These are phyloP conservation scores for Myiotriccus ornatus DNA, from an alignment of 2,797 vertebrate genomes.

Conservation along the genomic window DNA sequence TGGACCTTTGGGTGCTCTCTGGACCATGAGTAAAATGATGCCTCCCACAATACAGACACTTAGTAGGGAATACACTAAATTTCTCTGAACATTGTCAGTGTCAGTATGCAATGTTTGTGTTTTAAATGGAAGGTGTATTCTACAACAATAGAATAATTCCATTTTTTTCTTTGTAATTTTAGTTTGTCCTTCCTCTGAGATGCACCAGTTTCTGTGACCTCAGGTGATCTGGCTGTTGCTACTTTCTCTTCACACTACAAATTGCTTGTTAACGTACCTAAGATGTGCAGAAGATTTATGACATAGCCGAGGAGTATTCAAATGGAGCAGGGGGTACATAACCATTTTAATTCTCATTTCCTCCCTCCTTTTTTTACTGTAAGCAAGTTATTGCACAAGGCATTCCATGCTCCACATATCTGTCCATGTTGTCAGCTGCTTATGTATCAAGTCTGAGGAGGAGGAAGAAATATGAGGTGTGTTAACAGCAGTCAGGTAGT, in stretches of 20 bases:
- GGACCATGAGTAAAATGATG: neutral
- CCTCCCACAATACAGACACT: neutral
- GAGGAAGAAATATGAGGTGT: slow-evolving; percentile 32
- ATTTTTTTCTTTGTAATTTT: neutral
- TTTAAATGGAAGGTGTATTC: neutral
- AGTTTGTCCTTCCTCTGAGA: neutral
- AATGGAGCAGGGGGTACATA: neutral
- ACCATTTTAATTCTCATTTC: neutral
- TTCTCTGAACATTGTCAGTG: neutral
- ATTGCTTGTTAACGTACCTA: neutral
- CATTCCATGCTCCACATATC: slow-evolving; percentile 22
- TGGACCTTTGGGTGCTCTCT: neutral
- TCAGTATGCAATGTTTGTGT: neutral
- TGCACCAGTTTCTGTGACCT: neutral
- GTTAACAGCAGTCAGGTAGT: slow-evolving; percentile 19
- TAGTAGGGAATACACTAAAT: neutral
- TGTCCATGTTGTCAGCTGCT: slow-evolving; percentile 31
- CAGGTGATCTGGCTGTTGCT: neutral
- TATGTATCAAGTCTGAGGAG: slow-evolving; percentile 26
- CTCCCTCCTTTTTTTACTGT: slow-evolving; percentile 8
- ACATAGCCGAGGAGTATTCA: neutral
- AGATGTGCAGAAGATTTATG: neutral
- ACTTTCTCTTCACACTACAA: neutral
- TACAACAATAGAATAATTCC: neutral
- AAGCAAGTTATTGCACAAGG: slow-evolving; percentile 43